These are phyloP conservation scores for Perithous albicinctus DNA, from an alignment of 2,888 invertebrate species.

Conservation along the genomic window DNA sequence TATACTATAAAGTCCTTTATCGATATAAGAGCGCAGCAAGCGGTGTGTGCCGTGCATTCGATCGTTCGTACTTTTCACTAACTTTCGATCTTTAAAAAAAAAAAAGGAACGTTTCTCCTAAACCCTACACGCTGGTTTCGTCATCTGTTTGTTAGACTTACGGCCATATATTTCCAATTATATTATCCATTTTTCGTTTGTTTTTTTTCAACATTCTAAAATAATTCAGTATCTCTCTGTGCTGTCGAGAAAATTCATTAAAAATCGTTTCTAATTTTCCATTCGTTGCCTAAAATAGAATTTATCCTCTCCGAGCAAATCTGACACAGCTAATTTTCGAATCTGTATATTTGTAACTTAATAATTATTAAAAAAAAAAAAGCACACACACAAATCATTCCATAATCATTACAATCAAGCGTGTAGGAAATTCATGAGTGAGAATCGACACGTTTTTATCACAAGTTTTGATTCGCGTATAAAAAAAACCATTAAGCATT, in stretches of 20 bases:
- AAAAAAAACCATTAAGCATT: not conserved
- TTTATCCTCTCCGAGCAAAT: constrained; percentile 9
- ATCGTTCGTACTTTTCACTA: constrained; percentile 50
- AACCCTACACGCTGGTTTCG: constrained; percentile 14
- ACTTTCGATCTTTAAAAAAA: constrained; percentile 33
- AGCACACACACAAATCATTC: no score
- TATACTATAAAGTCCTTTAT: constrained; percentile 50
- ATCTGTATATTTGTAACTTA: constrained; percentile 68
- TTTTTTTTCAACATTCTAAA: constrained; percentile 45
- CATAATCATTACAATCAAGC: constrained; percentile 53
- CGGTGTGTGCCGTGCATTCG: constrained; percentile 44
- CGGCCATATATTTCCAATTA: constrained; percentile 28
- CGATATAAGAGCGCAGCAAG: constrained; percentile 34
- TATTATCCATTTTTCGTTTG: constrained; percentile 22
- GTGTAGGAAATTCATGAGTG: constrained; percentile 51
- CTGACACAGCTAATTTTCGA: constrained; percentile 47
- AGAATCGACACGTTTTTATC: constrained; percentile 43
- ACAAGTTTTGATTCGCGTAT: not conserved
- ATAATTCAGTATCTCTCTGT: not conserved
- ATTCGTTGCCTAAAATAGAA: constrained; percentile 37
- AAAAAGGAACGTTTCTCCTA: constrained; percentile 37
- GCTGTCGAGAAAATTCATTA: constrained; percentile 24
- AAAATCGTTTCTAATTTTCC: constrained; percentile 4
- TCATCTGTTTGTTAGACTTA: constrained; percentile 42
- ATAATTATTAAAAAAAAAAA: constrained; percentile 44